Conservation (phyloP, 2,888 invertebrate genomes). For the Diachrysia chrysitis region DNA sequence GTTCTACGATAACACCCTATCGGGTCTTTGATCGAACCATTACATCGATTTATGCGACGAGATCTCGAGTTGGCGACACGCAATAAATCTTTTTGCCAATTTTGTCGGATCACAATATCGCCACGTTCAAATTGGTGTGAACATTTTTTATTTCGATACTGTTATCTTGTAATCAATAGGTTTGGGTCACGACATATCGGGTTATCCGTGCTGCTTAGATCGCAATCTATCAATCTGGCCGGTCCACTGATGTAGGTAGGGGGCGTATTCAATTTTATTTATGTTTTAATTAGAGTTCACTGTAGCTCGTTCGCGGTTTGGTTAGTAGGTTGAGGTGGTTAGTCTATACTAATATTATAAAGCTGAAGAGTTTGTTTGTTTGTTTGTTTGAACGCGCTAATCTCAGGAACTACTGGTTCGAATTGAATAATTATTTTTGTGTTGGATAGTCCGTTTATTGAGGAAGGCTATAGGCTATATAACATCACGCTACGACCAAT, state of each 20-base stretch:
- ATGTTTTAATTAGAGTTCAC: conserved; percentile 47
- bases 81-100: conserved; percentile 77
- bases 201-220: conserved; percentile 58
- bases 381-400: too few species aligned
- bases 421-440: too few species aligned
- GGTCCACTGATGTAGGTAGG: conserved; percentile 39
- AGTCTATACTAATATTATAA: too few species aligned
- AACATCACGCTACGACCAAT: too few species aligned
- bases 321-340: conserved; percentile 44
- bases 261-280: conserved; percentile 46
- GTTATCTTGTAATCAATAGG: conserved; percentile 68
- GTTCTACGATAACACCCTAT: conserved; percentile 73
- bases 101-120: conserved; percentile 67
- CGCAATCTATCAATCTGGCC: conserved; percentile 50
- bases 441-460: too few species aligned
- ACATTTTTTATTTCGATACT: conserved; percentile 62
- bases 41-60: conserved; percentile 81
- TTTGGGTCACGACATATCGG: conserved; percentile 58
- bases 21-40: conserved; percentile 73
- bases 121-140: conserved; percentile 60
- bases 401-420: too few species aligned
- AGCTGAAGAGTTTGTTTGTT: too few species aligned
- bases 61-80: conserved; percentile 72
- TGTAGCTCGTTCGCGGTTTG: conserved; percentile 41
- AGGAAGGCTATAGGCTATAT: too few species aligned